These are phyloP conservation scores for Ceratina calcarata DNA, from an alignment of 1,140 invertebrate genomes.

Conservation along the genomic window DNA sequence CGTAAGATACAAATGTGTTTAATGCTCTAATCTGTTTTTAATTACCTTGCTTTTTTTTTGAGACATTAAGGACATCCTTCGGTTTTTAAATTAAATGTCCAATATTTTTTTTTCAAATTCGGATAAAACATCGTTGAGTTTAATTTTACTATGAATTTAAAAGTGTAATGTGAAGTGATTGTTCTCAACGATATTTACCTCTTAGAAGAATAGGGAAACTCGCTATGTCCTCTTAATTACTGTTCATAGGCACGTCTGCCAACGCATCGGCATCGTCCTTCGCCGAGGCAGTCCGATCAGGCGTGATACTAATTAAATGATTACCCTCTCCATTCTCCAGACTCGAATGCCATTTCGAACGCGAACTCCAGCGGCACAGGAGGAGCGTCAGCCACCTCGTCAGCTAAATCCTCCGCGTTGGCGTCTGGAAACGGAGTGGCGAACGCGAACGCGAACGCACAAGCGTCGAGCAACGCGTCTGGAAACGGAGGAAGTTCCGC, in stretches of 20 bases:
- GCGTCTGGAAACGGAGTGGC: constrained; percentile 33
- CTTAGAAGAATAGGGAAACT: no score
- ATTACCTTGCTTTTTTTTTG: no score
- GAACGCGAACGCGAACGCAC: constrained; percentile 58
- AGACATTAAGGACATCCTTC: no score
- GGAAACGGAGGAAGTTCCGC: constrained; percentile 61
- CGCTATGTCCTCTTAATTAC: background rate
- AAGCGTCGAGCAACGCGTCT: constrained; percentile 36
- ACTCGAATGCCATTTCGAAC: constrained; percentile 27
- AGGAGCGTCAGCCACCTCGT: constrained; percentile 31
- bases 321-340: constrained; percentile 36
- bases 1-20: no score
- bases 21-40: no score
- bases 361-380: constrained; percentile 36
- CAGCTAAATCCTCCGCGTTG: constrained; percentile 41
- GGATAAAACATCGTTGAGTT: no score
- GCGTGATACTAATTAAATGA: constrained; percentile 60
- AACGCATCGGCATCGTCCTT: constrained; percentile 30
- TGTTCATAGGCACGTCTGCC: constrained; percentile 30
- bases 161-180: no score
- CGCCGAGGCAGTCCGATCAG: constrained; percentile 26
- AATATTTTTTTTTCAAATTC: no score
- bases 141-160: no score
- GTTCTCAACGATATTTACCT: no score
- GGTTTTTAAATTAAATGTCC: no score